phyloP scores from a whole-genome alignment of 2,113 vertebrate species.

The Indri indri region DNA sequence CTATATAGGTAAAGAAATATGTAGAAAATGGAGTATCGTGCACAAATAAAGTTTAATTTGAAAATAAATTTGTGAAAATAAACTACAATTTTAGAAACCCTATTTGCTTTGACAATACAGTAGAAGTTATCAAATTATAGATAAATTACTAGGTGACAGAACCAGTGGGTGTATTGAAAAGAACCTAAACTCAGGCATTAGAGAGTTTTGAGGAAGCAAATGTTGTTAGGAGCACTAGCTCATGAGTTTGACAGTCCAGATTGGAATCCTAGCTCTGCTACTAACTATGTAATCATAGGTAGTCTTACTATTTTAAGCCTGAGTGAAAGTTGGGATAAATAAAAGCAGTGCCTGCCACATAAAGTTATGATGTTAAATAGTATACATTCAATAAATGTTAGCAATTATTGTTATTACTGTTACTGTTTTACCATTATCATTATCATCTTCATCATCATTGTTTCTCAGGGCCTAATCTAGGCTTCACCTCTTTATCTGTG shows the following conservation, averaged over 20 bases:
- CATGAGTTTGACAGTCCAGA: not conserved
- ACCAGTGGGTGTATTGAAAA: not conserved
- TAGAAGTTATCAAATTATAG: conserved; percentile 22
- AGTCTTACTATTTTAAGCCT: not conserved
- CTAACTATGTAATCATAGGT: not conserved
- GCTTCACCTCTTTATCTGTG: not conserved
- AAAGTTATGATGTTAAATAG: not conserved
- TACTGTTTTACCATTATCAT: not conserved
- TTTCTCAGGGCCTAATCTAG: not conserved
- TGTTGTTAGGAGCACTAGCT: not conserved
- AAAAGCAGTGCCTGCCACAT: not conserved
- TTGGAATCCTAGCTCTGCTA: conserved; percentile 31
- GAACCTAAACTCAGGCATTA: not conserved
- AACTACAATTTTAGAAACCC: not conserved
- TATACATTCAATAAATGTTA: not conserved
- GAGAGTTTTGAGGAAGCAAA: not conserved
- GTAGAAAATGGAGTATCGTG: not conserved
- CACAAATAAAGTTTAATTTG: conserved; percentile 27
- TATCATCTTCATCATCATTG: not conserved
- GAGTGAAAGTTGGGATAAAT: not conserved
- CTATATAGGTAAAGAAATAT: not conserved
- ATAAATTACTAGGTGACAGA: not conserved
- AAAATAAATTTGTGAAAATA: not conserved
- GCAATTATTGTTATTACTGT: not conserved
- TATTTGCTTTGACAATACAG: not conserved